Evolutionary conservation across 2,888 invertebrate genomes (phyloP).

Genomic region (Liodrosophila aerea): DNA sequence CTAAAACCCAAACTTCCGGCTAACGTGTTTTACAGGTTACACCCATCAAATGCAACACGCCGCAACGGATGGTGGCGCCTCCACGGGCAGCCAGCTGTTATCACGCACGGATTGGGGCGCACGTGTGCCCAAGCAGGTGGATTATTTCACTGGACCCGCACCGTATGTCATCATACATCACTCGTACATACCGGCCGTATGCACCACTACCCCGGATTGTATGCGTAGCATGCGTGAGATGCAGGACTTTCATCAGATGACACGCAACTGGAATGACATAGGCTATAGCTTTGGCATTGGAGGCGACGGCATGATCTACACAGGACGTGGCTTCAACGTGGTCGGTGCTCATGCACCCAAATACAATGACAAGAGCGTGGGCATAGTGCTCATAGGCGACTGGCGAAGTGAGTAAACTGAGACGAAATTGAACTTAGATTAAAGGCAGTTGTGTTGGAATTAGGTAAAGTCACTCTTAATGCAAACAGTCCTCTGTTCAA

Average conservation of each 20-base stretch:
- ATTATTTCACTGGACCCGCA: slow-evolving; percentile 84
- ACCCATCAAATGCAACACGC: slow-evolving; percentile 66
- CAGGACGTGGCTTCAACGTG: slow-evolving; percentile 87
- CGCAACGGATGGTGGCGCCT: slow-evolving; percentile 19
- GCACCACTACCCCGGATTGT: slow-evolving; percentile 84
- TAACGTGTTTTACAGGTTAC: slow-evolving; percentile 56
- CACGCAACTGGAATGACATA: slow-evolving; percentile 87
- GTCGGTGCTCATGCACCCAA: slow-evolving; percentile 88
- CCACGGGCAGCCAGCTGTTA: slow-evolving; percentile 62
- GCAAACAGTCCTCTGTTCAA: too few species aligned
- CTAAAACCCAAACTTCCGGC: slow-evolving; percentile 13
- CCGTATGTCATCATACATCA: slow-evolving; percentile 89
- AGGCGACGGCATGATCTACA: slow-evolving; percentile 88
- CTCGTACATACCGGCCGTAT: slow-evolving; percentile 86
- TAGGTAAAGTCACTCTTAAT: too few species aligned
- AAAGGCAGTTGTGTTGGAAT: too few species aligned
- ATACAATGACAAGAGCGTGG: slow-evolving; percentile 87
- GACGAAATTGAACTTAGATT: too few species aligned
- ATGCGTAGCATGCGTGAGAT: slow-evolving; percentile 85
- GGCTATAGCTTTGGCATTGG: slow-evolving; percentile 89
- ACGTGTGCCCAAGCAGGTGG: slow-evolving; percentile 82
- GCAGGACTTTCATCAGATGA: slow-evolving; percentile 86
- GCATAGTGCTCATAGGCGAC: slow-evolving; percentile 88
- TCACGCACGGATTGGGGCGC: slow-evolving; percentile 86
- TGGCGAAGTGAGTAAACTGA: slow-evolving; percentile 85